These are phyloP conservation scores for Drosophila peninsularis DNA, from an alignment of 2,888 invertebrate genomes.

Conservation along the genomic window DNA sequence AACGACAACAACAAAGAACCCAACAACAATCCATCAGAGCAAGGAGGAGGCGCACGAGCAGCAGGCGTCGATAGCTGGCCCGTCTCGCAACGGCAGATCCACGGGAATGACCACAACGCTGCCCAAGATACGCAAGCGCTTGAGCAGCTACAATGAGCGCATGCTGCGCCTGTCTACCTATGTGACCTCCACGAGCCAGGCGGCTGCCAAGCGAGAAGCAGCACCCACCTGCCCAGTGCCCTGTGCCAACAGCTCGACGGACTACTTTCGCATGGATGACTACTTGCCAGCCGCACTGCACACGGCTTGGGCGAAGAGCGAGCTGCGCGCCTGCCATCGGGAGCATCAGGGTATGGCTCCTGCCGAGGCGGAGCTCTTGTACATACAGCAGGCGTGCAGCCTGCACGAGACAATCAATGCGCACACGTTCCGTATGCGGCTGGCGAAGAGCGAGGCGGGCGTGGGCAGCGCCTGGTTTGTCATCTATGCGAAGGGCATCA, in stretches of 20 bases:
- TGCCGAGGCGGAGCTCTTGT: conserved; percentile 93
- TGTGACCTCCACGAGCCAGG: conserved; percentile 60
- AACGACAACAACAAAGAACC: conserved; percentile 24
- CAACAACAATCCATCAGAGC: conserved; percentile 60
- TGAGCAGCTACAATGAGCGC: conserved; percentile 77
- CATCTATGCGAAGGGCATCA: conserved; percentile 96
- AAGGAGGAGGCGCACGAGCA: conserved; percentile 33
- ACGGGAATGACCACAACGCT: conserved; percentile 71
- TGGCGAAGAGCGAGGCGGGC: conserved; percentile 90
- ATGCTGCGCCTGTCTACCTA: conserved; percentile 78
- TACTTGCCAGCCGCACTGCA: conserved; percentile 91
- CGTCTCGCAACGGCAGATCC: conserved; percentile 64
- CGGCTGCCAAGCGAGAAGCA: conserved; percentile 31
- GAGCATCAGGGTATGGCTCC: conserved; percentile 92
- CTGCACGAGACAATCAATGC: conserved; percentile 94
- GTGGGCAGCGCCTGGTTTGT: conserved; percentile 94
- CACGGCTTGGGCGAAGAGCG: conserved; percentile 85
- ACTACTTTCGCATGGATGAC: conserved; percentile 92
- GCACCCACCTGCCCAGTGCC: conserved; percentile 17
- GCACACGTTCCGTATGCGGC: conserved; percentile 92
- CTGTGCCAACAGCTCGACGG: conserved; percentile 42
- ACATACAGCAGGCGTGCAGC: conserved; percentile 94
- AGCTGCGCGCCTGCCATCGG: conserved; percentile 91
- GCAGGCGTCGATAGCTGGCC: conserved; percentile 60
- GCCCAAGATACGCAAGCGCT: conserved; percentile 80